Evolutionary conservation across 2,797 vertebrate species (phyloP).

Genomic region (Paratrypauchen microcephalus): DNA sequence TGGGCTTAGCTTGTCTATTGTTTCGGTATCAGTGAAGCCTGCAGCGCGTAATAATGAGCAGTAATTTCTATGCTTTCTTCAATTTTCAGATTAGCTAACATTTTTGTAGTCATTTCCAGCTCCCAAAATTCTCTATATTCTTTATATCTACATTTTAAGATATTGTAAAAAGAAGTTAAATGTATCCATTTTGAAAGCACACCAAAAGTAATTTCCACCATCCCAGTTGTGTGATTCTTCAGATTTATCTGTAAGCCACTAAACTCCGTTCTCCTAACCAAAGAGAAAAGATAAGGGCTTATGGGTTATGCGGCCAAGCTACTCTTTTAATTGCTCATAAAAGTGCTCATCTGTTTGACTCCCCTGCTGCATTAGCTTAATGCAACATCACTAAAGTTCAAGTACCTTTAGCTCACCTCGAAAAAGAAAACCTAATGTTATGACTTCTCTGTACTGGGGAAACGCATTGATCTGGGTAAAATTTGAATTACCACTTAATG

Average conservation of each 20-base stretch:
- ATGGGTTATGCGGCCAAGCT: constrained; percentile 23
- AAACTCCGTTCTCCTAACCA: constrained; percentile 35
- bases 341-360: constrained; percentile 10
- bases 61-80: constrained; percentile 42
- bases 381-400: not conserved
- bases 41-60: constrained; percentile 57
- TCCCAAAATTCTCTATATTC: constrained; percentile 41
- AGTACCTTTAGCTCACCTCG: not conserved
- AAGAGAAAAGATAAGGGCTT: constrained; percentile 32
- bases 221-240: constrained; percentile 30
- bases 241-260: constrained; percentile 35
- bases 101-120: constrained; percentile 45
- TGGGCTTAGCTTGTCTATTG: constrained; percentile 42
- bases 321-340: constrained; percentile 33
- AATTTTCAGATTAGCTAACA: constrained; percentile 53
- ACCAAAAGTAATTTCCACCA: constrained; percentile 43
- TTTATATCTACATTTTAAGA: constrained; percentile 35
- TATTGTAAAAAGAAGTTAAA: constrained; percentile 28
- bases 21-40: constrained; percentile 53
- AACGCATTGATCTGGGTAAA: too few species aligned
- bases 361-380: constrained; percentile 6
- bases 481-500: too few species aligned
- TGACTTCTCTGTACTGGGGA: not conserved
- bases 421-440: not conserved
- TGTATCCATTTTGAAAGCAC: constrained; percentile 29